These are phyloP conservation scores for Bimastos eiseni DNA, from an alignment of 2,888 invertebrate genomes.

Conservation along the genomic window DNA sequence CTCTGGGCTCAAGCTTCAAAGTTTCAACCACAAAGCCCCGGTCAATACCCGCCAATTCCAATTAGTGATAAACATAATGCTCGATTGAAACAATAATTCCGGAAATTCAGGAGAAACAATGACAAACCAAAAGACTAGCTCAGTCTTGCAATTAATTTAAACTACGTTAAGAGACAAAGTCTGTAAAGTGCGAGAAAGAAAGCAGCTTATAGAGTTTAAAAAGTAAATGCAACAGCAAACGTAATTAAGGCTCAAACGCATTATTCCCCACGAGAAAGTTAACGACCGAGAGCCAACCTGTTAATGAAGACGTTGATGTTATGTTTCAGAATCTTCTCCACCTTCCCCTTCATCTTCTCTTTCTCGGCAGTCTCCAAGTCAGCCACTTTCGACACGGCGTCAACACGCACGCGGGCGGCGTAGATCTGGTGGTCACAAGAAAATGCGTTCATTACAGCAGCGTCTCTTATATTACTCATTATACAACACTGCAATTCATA, in stretches of 20 bases:
- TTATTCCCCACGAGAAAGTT: background rate
- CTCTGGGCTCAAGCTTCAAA: no score
- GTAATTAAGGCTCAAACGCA: no score
- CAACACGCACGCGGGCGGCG: constrained; percentile 79
- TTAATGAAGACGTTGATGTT: constrained; percentile 97
- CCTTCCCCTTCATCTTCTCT: constrained; percentile 99
- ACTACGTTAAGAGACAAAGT: background rate
- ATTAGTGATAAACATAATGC: no score
- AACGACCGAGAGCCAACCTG: constrained; percentile 66
- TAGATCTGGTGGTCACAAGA: constrained; percentile 68
- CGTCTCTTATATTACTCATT: background rate
- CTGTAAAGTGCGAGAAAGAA: background rate
- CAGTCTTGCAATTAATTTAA: background rate
- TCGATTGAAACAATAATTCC: background rate
- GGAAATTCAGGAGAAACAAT: no score
- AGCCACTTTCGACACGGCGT: constrained; percentile 78
- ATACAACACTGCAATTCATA: background rate
- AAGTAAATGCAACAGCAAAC: background rate
- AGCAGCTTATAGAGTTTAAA: background rate
- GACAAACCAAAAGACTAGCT: background rate
- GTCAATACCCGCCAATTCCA: no score
- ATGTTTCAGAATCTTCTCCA: constrained; percentile 89
- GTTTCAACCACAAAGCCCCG: no score
- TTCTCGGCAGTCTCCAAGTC: constrained; percentile 96
- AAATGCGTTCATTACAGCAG: background rate